These are phyloP conservation scores for Poecilobothrus nobilitatus DNA, from an alignment of 2,888 invertebrate genomes.

Conservation along the genomic window DNA sequence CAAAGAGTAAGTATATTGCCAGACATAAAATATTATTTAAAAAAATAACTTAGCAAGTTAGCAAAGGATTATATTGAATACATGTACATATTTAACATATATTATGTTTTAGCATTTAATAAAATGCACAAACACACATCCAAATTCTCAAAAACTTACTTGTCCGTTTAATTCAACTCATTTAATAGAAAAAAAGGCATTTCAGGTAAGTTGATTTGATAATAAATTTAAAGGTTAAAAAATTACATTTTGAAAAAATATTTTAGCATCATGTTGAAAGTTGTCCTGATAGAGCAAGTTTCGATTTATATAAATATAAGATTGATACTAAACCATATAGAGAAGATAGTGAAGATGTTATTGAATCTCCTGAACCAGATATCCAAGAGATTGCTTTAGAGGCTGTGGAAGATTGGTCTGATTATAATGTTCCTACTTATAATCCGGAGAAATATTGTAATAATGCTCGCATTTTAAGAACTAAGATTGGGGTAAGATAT, in stretches of 20 bases:
- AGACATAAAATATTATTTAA: not conserved
- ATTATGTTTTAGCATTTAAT: slow-evolving; percentile 23
- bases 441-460: slow-evolving; percentile 14
- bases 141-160: slow-evolving; percentile 19
- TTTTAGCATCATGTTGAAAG: slow-evolving; percentile 16
- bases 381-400: not conserved
- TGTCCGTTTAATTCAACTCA: slow-evolving; percentile 27
- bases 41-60: not conserved
- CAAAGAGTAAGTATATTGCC: not conserved
- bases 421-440: slow-evolving; percentile 14
- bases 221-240: not conserved
- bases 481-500: not conserved
- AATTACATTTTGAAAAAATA: not conserved
- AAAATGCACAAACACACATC: slow-evolving; percentile 24
- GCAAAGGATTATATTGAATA: no score
- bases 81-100: not conserved
- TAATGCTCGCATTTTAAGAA: slow-evolving; percentile 11
- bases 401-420: slow-evolving; percentile 18
- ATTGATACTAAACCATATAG: not conserved
- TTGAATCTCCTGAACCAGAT: not conserved
- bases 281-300: slow-evolving; percentile 15
- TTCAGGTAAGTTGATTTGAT: slow-evolving; percentile 20
- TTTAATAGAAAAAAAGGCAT: slow-evolving; percentile 24
- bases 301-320: slow-evolving; percentile 16
- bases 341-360: not conserved